Base-by-base conservation (phyloP, 2,888 invertebrate genomes). In the Tenthredo amoena region DNA sequence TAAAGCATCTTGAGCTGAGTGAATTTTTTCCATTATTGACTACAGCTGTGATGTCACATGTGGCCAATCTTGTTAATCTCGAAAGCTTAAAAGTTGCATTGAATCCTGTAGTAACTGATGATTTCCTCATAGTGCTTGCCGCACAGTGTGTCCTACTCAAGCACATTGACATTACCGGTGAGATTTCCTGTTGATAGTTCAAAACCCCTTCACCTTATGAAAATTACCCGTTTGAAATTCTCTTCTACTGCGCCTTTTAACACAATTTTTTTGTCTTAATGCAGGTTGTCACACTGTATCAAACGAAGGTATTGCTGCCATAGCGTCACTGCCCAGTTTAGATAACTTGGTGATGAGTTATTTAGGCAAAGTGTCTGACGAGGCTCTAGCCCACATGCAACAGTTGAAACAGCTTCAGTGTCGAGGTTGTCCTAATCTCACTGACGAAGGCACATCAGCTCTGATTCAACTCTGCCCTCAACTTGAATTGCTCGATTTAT, bases 61-160 rank as follows among this genome's bases (percentile, higher is more conserved):
- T 95, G 7, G 90, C 93, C 0, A 92, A 91, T 0, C 90, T 95
- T 18, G 92, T 92, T 0, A 94, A 95, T 87, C 90, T 95, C 86
- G 94, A 94, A 89, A 89, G 88, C 0, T 88, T 95, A 74, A 94
- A 94, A 87, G 87, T 95, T 71, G 93, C 93, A 87, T 91, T 92
- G 83, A 95, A 95, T 86, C 90, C 93, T 6, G 93, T 93, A 84
- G 94, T 96, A 31, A 94, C 94, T 0, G 95, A 96, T 88, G 91
- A 93, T 0, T 94, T 95, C 34, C 85, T 96, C 86, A 94, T 94
- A 88, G 93, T 92, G 76, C 90, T 96, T 7, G 94, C 94, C 65
- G 85, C 87, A 4, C 88, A 87, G 43, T 92, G 92, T 82, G 90
- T 89, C 77, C 87, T 88, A 40, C 86, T 92, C 7, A 88, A 79